Base-by-base conservation (phyloP, 2,797 vertebrate species). In the Thaleichthys pacificus region DNA sequence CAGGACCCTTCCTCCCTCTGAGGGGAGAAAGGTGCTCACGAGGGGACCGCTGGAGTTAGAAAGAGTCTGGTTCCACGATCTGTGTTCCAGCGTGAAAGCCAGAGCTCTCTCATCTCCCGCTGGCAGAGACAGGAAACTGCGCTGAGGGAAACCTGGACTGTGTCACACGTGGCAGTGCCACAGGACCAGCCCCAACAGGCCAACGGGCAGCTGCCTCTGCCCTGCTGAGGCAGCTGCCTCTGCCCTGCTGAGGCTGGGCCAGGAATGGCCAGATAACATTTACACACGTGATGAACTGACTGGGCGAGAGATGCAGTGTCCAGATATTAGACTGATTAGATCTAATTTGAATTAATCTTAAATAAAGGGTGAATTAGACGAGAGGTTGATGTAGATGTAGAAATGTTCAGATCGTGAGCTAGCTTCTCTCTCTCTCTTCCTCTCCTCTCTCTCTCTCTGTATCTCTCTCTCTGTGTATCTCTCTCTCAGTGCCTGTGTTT, bases 81-180 rank as follows among this genome's bases (percentile, higher is more conserved):
- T 54, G 51, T n/a, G 66, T 2, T 26, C 1, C 24, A 79, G 78
- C 77, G 65, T 19, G 66, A 60, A 42, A 61, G 70, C 58, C 56
- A 60, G 71, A 7, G 75, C 78, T 60, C 69, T 35, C 70, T 78
- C 69, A 68, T 83, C 77, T 77, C 66, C 77, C 66, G 56, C 78
- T 80, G 82, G 86, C 79, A n/a, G 15, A 68, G 77, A 72, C 80
- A 90, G 81, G 89, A 87, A 87, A 79, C 79, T 67, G 56, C 19
- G 63, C 76, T 77, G 78, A 82, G 72, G 77, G 80, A 69, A 74
- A 74, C 82, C 56, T 85, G 85, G 85, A 87, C 76, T 66, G 67
- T 66, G 69, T 68, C n/a, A 51, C 68, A 62, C 70, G 76, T 71
- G 19, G 61, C 70, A 68, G 70, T 72, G 70, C 74, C 73, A 69